These are phyloP conservation scores for Lycocerus yunnanus DNA, from an alignment of 2,888 invertebrate genomes.

Conservation along the genomic window DNA sequence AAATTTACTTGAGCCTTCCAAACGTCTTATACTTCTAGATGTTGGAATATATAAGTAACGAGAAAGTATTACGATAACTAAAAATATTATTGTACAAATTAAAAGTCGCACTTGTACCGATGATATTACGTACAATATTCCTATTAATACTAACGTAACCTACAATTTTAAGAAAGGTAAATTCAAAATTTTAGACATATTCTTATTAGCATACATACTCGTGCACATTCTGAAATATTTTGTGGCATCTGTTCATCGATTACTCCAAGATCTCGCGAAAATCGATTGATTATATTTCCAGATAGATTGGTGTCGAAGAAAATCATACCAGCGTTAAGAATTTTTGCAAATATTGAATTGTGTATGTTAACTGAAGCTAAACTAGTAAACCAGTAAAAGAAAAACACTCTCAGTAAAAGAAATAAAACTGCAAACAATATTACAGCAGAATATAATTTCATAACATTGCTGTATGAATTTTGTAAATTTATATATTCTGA, in stretches of 20 bases:
- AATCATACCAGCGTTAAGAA: constrained; percentile 21
- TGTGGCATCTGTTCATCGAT: constrained; percentile 26
- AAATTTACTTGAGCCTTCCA: constrained; percentile 68
- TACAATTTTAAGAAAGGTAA: constrained; percentile 39
- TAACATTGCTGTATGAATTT: constrained; percentile 3
- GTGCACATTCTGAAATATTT: neutral
- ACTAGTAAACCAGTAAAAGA: constrained; percentile 18
- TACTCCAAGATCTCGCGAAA: constrained; percentile 30
- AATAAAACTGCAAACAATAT: constrained; percentile 35
- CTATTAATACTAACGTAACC: constrained; percentile 65
- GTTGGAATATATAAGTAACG: constrained; percentile 70
- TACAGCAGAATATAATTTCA: constrained; percentile 39
- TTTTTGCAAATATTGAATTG: constrained; percentile 19
- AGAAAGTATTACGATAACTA: constrained; percentile 64
- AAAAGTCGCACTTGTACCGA: constrained; percentile 68
- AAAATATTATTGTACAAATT: constrained; percentile 68
- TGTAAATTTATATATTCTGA: neutral
- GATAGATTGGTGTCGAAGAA: constrained; percentile 23
- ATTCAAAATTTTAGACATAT: neutral
- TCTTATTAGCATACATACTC: neutral
- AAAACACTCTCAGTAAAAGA: constrained; percentile 37
- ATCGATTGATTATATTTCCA: constrained; percentile 30
- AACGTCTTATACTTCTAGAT: constrained; percentile 73
- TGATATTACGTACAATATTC: constrained; percentile 72
- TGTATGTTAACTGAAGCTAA: constrained; percentile 23